Evolutionary conservation across 64 coral and sea anemone species (phyloP), one percentile per base, ranked within the genome.

Genomic region (Orbicella faveolata): DNA sequence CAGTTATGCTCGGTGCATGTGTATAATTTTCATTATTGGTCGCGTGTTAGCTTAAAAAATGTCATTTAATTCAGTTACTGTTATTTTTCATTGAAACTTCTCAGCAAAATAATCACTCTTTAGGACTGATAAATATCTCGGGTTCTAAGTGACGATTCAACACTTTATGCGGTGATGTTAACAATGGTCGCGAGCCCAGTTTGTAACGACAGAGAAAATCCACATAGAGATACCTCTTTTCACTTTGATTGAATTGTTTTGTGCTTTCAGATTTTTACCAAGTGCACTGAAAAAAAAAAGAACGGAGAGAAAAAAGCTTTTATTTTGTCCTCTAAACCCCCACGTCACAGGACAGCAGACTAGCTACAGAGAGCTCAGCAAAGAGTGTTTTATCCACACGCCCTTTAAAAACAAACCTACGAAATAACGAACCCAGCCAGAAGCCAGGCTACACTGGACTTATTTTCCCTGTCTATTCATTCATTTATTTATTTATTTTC

Each of bases 11-110:
- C 21, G 20, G 30, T 72, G 21, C 52, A 25, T 10, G 72, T 74
- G 72, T 73, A 66, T 6, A 41, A 39, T 41, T 72, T 52, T 52
- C 39, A 72, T 52, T 72, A 73, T 85, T 15, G 35, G 37, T 52
- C 72, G 82, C 82, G 39, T 85, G 63, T 72, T 52, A 70, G 36
- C 12, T 41, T 19, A 52, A 48, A 30, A 84, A 85, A 85, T 15
- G 1, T 85, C 21, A 72, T 53, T 85, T 68, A 85, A 85, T 69
- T 70, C 63, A 81, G 37, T 85, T 72, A 85, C 72, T 70, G 82
- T 85, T 85, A 44, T 72, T 85, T 84, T 84, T 73, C 65, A 73
- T 73, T 85, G 41, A 72, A 15, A n/a, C 44, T 72, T 25, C 39
- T 72, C 65, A 10, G 39, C 7, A 37, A 52, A 72, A 53, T 72